These are phyloP conservation scores for Drosophila nebulosa DNA, from an alignment of 1,140 invertebrate species.

Conservation along the genomic window DNA sequence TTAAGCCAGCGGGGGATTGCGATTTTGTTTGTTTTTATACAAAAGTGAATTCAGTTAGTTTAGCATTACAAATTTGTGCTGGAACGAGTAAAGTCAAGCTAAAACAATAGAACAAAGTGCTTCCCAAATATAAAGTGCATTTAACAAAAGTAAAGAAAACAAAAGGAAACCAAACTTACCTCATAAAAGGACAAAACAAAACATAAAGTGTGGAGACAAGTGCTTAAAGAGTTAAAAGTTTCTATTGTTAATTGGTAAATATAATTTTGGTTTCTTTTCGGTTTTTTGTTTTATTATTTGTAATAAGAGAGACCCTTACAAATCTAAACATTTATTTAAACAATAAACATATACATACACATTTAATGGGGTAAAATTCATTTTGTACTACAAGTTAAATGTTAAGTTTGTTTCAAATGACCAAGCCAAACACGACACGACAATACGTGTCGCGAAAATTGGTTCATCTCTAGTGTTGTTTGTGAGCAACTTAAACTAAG, in stretches of 20 bases:
- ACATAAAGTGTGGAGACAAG: constrained; percentile 2
- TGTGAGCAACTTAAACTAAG: constrained; percentile 58
- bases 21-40: constrained; percentile 8
- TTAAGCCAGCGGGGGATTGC: constrained; percentile 23
- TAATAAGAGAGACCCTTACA: constrained; percentile 26
- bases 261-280: constrained; percentile 13
- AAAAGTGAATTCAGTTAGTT: constrained; percentile 40
- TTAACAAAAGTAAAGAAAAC: constrained; percentile 9
- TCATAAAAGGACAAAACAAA: constrained; percentile 30
- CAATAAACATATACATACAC: constrained; percentile 50
- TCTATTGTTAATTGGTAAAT: constrained; percentile 35
- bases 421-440: not conserved
- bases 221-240: constrained; percentile 21
- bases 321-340: constrained; percentile 54
- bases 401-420: constrained; percentile 24
- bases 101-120: not conserved
- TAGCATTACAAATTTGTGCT: constrained; percentile 49
- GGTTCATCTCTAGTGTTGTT: not conserved
- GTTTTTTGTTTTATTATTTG: constrained; percentile 35
- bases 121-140: constrained; percentile 19
- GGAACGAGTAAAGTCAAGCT: constrained; percentile 22
- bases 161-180: constrained; percentile 44
- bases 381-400: constrained; percentile 72
- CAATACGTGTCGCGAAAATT: not conserved
- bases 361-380: constrained; percentile 35